phyloP scores from a whole-genome alignment of 1,140 invertebrate genomes.

The Drosophila busckii region DNA sequence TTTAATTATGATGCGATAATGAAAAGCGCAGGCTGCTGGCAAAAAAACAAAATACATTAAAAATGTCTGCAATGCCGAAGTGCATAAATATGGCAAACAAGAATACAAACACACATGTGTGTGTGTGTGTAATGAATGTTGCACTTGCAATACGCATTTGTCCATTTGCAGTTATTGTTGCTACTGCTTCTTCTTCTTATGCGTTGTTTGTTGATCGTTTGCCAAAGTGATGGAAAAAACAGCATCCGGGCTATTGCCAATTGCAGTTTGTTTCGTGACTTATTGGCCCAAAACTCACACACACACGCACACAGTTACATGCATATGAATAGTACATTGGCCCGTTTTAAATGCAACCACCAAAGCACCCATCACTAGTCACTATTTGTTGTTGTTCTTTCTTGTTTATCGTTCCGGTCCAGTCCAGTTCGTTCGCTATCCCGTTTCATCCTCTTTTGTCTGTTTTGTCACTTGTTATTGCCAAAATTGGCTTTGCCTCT shows the following conservation, averaged over 20 bases:
- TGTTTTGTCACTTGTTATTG: conserved; percentile 72
- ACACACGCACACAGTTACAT: conserved; percentile 4
- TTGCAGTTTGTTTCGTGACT: conserved; percentile 62
- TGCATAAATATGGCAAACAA: conserved; percentile 65
- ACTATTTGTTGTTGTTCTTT: conserved; percentile 13
- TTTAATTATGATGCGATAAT: conserved; percentile 39
- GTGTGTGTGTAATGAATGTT: conserved; percentile 28
- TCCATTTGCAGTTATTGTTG: conserved; percentile 20
- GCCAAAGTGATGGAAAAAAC: conserved; percentile 46
- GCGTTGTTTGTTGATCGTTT: conserved; percentile 23
- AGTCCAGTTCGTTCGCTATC: conserved; percentile 25
- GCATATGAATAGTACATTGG: conserved; percentile 53
- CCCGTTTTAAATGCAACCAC: conserved; percentile 35
- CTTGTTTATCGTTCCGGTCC: conserved; percentile 54
- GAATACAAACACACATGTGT: conserved; percentile 26
- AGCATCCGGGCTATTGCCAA: conserved; percentile 69
- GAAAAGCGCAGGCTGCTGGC: conserved; percentile 42
- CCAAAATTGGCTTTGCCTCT: conserved; percentile 59
- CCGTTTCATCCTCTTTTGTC: conserved; percentile 32
- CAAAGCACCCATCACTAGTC: conserved; percentile 28
- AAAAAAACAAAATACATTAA: conserved; percentile 61
- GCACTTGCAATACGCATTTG: conserved; percentile 32
- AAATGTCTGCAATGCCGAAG: conserved; percentile 63
- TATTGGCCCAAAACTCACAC: conserved; percentile 60
- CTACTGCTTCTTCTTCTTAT: neutral